Conservation (phyloP, 1,140 invertebrate species). For the Drosophila kepulauana region DNA sequence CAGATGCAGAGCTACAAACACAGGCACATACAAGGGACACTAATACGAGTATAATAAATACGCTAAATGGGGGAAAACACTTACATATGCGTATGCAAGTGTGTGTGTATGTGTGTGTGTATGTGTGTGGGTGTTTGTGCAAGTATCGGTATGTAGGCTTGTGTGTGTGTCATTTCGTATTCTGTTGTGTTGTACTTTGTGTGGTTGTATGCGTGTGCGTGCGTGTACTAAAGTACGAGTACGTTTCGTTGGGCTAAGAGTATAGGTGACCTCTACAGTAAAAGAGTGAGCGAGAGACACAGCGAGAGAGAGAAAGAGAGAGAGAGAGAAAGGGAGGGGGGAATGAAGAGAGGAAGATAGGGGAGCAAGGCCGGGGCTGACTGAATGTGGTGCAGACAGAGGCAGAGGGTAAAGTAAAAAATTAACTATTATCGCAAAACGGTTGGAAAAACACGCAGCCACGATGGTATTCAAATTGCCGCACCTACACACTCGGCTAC, state of each 20-base stretch:
- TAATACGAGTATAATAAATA: slow-evolving; percentile 72
- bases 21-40: slow-evolving; percentile 37
- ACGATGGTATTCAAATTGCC: slow-evolving; percentile 77
- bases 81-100: slow-evolving; percentile 21
- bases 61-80: slow-evolving; percentile 77
- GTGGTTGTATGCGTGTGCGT: slow-evolving; percentile 3
- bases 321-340: not conserved
- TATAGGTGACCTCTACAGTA: slow-evolving; percentile 2
- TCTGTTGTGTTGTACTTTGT: too few species aligned
- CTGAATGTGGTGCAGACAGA: slow-evolving; percentile 4
- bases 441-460: slow-evolving; percentile 77
- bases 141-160: not conserved
- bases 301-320: slow-evolving; percentile 17
- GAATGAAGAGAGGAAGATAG: not conserved
- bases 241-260: not conserved
- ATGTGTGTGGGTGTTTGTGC: slow-evolving; percentile 4
- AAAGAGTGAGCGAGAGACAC: slow-evolving; percentile 7
- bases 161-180: not conserved
- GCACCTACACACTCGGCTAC: slow-evolving; percentile 55
- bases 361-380: not conserved
- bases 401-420: slow-evolving; percentile 56
- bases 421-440: slow-evolving; percentile 83
- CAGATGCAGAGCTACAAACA: slow-evolving; percentile 22
- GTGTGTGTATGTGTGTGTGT: slow-evolving; percentile 1
- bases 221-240: slow-evolving; percentile 1